These are phyloP conservation scores for Anolis apletophallus DNA, from an alignment of 2,797 vertebrate genomes.

Conservation along the genomic window DNA sequence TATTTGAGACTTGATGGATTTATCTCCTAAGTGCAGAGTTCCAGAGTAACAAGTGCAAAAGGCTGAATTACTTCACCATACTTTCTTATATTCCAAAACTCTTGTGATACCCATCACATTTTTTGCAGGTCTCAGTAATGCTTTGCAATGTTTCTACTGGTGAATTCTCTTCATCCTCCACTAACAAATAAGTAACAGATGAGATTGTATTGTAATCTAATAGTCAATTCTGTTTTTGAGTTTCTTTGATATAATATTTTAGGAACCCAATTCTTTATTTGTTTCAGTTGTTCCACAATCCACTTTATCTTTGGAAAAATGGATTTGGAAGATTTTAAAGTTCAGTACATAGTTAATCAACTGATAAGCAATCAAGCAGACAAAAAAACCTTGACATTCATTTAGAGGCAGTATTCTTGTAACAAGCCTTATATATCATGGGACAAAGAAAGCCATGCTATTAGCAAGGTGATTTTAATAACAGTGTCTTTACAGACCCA, in stretches of 20 bases:
- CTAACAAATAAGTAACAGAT: background rate
- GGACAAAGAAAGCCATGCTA: background rate
- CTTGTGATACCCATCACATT: background rate
- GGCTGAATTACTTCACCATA: too few relatives aligned
- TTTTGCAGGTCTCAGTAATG: background rate
- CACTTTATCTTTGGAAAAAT: background rate
- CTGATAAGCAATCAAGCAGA: background rate
- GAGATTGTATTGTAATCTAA: background rate
- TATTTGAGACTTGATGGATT: background rate
- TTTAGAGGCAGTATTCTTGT: background rate
- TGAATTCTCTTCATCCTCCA: background rate
- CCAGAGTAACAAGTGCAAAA: background rate
- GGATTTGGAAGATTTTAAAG: background rate
- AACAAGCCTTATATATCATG: background rate
- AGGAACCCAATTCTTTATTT: background rate
- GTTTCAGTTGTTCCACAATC: background rate
- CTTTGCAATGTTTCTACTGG: background rate
- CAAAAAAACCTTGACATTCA: background rate
- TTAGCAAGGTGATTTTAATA: constrained; percentile 8
- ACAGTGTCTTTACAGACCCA: background rate
- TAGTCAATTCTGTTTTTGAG: background rate
- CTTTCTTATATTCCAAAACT: background rate
- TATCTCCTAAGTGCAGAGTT: too few relatives aligned
- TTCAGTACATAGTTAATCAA: background rate
- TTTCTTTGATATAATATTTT: background rate